Base-by-base conservation (phyloP, 2,797 vertebrate genomes). In the Sandelia bainsii region DNA sequence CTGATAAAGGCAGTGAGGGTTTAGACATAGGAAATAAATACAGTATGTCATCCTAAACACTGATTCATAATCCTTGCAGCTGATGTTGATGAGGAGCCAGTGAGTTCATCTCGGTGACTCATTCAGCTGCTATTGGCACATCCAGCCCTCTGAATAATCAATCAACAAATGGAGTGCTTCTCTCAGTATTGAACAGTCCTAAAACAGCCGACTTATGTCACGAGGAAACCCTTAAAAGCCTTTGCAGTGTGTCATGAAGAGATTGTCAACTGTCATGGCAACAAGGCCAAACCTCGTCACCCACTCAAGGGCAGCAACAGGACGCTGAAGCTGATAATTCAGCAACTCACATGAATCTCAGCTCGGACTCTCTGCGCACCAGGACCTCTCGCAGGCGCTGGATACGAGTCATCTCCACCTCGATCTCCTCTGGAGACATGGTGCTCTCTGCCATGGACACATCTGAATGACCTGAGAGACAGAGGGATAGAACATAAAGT, bases 381-480 rank as follows among this genome's bases (percentile, higher is more conserved):
- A 99, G 92, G 62, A 99, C 97, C 91, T 99, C 98, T 66, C 97
- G 94, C 80, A 99, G 97, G 46, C 96, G 95, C 89, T 99, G 98
- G 87, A 99, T 99, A 62, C 97, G 97, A 45, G 95, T 90, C 98
- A 99, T 99, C 92, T 99, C 98, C 74, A 97, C 92, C 88, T 99
- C 98, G 1, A 99, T 98, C 93, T 99, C 97, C 53, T 98, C 98
- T 0, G 97, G 97, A 92, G 96, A 96, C 96, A 98, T 96, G 83
- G 95, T 97, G 80, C 96, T 96, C 90, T 99, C 98, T 12, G 96
- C 97, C 98, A 99, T 99, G 49, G 96, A 99, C 93, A 99, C 96
- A 54, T 99, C 97, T 63, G 95, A 95, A 72, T 97, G 96, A 91
- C 91, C 97, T 98, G 89, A 61, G 50, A 34, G 29, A 17, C 52